Evolutionary conservation across 2,113 vertebrate species (phyloP).

Genomic region (Ondatra zibethicus): DNA sequence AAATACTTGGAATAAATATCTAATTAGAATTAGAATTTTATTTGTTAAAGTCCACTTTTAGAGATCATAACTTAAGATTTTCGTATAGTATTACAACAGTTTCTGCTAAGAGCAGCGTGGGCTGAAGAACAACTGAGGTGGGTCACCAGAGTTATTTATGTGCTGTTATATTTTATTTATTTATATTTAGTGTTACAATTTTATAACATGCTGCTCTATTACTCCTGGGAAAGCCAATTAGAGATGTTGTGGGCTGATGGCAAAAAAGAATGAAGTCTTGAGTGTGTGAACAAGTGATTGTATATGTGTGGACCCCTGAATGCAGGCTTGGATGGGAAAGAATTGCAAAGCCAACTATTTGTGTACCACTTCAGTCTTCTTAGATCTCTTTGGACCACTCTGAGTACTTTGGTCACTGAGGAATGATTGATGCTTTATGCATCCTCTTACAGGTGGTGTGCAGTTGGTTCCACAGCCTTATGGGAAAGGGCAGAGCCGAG

Average conservation of each 20-base stretch:
- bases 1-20: background rate
- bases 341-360: background rate
- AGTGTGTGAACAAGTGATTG: no score
- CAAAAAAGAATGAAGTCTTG: background rate
- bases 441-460: background rate
- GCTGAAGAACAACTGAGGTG: background rate
- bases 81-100: background rate
- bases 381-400: background rate
- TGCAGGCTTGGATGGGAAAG: background rate
- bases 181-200: background rate
- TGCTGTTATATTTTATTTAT: slow-evolving; percentile 8
- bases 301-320: no score
- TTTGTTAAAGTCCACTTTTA: background rate
- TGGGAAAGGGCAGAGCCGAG: background rate
- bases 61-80: background rate
- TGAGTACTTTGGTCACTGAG: background rate
- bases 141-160: background rate
- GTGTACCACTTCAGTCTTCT: background rate
- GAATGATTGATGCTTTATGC: background rate
- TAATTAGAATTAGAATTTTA: background rate
- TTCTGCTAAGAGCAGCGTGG: background rate
- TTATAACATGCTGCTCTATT: background rate
- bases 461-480: fast-evolving
- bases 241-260: background rate
- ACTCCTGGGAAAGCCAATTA: background rate